Evolutionary conservation across 2,113 vertebrate genomes (phyloP), one percentile per base, ranked within the genome.

Genomic region (Panthera leo): DNA sequence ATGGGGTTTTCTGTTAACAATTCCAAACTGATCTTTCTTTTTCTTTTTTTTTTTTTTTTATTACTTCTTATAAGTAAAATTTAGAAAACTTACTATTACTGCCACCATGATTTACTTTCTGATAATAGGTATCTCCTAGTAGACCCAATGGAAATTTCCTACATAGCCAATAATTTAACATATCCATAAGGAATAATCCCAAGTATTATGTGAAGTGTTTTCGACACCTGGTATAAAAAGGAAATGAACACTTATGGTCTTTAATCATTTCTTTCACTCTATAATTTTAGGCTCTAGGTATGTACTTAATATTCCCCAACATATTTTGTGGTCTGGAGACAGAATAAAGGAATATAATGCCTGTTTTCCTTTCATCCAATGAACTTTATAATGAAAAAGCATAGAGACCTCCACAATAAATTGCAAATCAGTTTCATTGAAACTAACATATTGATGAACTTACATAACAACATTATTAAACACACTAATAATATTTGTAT

Each of bases 301-400:
- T 11, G 31, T 2, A 70, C 2, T 27, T 48, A 85, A 29, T 42
- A 86, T 39, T n/a, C n/a, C 10, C 18, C 21, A 73, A 42, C 1
- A 68, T 19, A 19, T 5, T 36, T 71, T 70, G 34, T 8, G 8
- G 11, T 67, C 19, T 91, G 23, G 76, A 92, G 39, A 53, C 5
- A 88, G 51, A 93, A 55, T 25, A 55, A 51, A 73, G 8, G 1
- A 7, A 5, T 21, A 75, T 5, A 1, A 55, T 53, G 0, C 1
- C 2, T 29, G 5, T 42, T 82, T 90, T 23, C 18, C 4, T 27
- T 45, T 2, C 13, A 21, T 3, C 0, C 4, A 2, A 61, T 4
- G 82, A 55, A 95, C 7, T 29, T 36, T 71, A 82, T 1, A 86
- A 48, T 91, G 85, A 84, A 25, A 76, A 67, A 55, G 4, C 11